These are phyloP conservation scores for Oceanodroma tethys DNA, from an alignment of 2,113 vertebrate genomes.

Conservation along the genomic window DNA sequence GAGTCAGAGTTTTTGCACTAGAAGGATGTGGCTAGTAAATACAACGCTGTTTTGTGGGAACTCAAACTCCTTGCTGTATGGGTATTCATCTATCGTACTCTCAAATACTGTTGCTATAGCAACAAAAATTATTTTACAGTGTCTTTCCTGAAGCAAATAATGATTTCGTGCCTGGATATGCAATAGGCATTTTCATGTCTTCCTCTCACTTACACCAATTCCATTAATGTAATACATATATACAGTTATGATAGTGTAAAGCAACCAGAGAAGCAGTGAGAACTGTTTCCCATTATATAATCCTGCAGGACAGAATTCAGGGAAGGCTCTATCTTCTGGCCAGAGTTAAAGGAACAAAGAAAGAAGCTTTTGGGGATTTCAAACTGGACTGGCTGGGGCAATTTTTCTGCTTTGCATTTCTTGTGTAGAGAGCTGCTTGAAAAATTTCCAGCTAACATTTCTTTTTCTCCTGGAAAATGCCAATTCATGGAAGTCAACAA, in stretches of 20 bases:
- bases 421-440: neutral
- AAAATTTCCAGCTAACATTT: neutral
- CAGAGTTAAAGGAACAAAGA: neutral
- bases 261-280: neutral
- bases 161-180: neutral
- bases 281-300: neutral
- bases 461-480: neutral
- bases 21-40: neutral
- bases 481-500: slow-evolving; percentile 22
- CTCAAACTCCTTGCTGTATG: neutral
- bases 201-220: neutral
- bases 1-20: neutral
- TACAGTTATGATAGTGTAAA: neutral
- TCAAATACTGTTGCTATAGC: neutral
- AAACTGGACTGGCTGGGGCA: neutral
- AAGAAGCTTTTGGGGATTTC: neutral
- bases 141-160: neutral
- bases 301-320: neutral
- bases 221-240: neutral
- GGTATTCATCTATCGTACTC: neutral
- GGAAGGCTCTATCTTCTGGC: neutral
- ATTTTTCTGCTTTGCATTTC: neutral
- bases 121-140: neutral
- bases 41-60: neutral
- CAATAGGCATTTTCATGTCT: neutral